Percentiles rank a stretch among this genome's conserved stretches.
phyloP scores from a whole-genome alignment of 2,113 vertebrate genomes.

The Grallaria varia region DNA sequence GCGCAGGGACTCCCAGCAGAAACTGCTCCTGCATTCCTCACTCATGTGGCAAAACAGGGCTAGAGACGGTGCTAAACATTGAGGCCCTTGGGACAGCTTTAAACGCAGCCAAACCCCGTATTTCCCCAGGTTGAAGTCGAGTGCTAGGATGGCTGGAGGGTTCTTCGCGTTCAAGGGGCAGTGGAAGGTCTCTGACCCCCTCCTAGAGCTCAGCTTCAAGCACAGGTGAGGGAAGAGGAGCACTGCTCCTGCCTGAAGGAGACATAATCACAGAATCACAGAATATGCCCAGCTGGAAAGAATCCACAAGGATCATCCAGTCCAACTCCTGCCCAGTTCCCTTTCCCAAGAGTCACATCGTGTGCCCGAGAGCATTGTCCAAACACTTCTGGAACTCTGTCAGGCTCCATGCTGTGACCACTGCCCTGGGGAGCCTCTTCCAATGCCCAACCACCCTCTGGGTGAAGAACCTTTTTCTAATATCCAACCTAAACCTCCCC shows the following conservation, averaged over 20 bases:
- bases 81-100: neutral
- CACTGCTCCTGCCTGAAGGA: neutral
- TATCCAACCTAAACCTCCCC: neutral
- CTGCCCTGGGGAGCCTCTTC: neutral
- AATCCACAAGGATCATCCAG: neutral
- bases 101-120: neutral
- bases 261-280: neutral
- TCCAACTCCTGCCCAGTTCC: neutral
- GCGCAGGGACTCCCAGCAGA: neutral
- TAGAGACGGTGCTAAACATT: neutral
- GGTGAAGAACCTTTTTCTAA: neutral
- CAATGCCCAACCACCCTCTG: neutral
- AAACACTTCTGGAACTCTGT: neutral
- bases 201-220: neutral
- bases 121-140: neutral
- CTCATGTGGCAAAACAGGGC: neutral
- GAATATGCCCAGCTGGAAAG: neutral
- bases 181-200: neutral
- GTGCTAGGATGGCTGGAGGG: neutral
- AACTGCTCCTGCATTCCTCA: neutral
- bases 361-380: neutral
- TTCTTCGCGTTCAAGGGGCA: rapidly evolving
- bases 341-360: neutral
- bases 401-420: neutral
- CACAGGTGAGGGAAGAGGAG: rapidly evolving